Percentiles rank a stretch among this genome's conserved stretches.
Conservation (phyloP, 2,113 vertebrate species). For the Paraplagusia blochii region DNA sequence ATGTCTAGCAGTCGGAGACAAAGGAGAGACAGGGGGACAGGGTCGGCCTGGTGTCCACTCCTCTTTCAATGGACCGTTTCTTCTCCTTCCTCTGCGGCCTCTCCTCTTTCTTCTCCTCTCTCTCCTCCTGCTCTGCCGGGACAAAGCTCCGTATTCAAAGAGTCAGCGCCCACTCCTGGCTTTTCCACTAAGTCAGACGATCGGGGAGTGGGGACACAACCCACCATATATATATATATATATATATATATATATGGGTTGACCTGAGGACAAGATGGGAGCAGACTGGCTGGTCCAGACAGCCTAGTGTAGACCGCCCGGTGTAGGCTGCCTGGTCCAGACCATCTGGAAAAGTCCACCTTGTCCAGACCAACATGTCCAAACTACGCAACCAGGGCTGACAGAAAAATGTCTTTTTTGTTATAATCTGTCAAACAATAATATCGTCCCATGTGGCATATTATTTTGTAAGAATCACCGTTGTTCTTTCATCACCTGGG, state of each 20-base stretch:
- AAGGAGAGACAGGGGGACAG: conserved; percentile 68
- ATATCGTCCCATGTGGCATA: too few species aligned
- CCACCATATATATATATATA: conserved; percentile 67
- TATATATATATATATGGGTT: conserved; percentile 68
- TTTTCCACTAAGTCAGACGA: conserved; percentile 53
- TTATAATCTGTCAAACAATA: too few species aligned
- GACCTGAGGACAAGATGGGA: conserved; percentile 53
- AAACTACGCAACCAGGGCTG: too few species aligned
- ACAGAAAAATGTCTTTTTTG: too few species aligned
- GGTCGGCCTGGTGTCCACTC: conserved; percentile 56
- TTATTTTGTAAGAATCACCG: too few species aligned
- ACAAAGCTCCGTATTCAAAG: conserved; percentile 63
- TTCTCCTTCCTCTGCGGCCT: conserved; percentile 64
- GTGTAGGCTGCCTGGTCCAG: too few species aligned
- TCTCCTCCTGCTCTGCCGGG: conserved; percentile 18
- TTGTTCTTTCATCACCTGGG: too few species aligned
- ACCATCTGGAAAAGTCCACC: too few species aligned
- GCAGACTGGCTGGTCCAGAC: too few species aligned
- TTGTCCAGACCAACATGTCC: too few species aligned
- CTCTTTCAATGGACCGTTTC: conserved; percentile 69
- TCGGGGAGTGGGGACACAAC: conserved; percentile 32
- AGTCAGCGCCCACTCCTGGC: conserved; percentile 47
- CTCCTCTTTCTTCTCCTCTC: conserved; percentile 54
- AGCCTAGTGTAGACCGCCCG: too few species aligned
- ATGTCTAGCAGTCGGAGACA: conserved; percentile 69